A percentile compares a stretch with the other conserved stretches of the same genome.
Conservation (phyloP, 1,140 invertebrate genomes). For the Papilio xuthus region DNA sequence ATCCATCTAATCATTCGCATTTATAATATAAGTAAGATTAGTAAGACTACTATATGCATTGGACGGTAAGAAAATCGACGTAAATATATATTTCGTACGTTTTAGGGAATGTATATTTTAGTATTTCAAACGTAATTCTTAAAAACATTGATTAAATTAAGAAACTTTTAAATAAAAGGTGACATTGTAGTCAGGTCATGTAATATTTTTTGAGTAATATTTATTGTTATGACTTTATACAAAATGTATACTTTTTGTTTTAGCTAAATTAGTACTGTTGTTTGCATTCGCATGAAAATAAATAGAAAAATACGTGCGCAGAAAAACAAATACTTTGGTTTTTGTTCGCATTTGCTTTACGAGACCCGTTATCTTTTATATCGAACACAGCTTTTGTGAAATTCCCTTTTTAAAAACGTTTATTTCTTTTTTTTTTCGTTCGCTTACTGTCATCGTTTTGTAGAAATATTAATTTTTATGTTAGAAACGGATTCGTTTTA, state of each 20-base stretch:
- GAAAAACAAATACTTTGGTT: constrained; percentile 13
- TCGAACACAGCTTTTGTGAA: constrained; percentile 19
- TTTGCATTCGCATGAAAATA: constrained; percentile 10
- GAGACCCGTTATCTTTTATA: constrained; percentile 22
- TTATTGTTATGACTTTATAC: background rate
- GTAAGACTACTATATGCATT: no score
- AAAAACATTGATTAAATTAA: background rate
- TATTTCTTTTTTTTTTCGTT: background rate
- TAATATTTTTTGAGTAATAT: background rate
- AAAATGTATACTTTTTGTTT: constrained; percentile 4
- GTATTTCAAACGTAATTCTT: no score
- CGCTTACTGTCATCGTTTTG: background rate
- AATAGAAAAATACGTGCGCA: constrained; percentile 19
- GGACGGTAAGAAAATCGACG: no score
- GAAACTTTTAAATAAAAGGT: background rate
- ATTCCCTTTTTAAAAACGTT: constrained; percentile 22
- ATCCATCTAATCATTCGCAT: no score
- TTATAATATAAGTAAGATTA: no score
- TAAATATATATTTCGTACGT: no score
- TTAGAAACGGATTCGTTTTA: constrained; percentile 1
- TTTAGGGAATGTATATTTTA: no score
- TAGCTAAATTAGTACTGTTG: constrained; percentile 13
- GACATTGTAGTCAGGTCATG: background rate
- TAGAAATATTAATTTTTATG: constrained; percentile 21
- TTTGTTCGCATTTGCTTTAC: constrained; percentile 19